Conservation (phyloP, 2,113 vertebrate genomes). For the Thinocorus orbignyianus region DNA sequence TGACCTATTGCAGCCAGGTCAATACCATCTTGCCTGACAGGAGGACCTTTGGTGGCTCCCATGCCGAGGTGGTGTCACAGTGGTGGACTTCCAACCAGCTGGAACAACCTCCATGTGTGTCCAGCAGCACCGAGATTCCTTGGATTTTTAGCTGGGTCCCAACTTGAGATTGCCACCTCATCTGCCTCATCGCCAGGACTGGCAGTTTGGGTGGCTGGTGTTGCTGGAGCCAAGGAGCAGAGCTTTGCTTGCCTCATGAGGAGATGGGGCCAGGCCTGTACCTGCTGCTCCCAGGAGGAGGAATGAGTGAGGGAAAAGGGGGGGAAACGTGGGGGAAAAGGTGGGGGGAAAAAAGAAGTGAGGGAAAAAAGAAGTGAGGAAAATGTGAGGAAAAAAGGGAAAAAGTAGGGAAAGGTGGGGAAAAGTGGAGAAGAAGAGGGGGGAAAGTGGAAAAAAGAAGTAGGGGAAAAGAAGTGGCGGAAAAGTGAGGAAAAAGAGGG, state of each 20-base stretch:
- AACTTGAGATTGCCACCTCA: neutral
- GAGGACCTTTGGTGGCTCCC: fast-evolving
- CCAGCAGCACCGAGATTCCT: fast-evolving
- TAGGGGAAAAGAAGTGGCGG: too few species aligned
- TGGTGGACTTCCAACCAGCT: fast-evolving
- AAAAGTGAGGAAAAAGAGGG: too few species aligned
- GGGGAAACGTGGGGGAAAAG: too few species aligned
- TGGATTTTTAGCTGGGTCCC: neutral
- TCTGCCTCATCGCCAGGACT: fast-evolving
- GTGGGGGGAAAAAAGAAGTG: too few species aligned
- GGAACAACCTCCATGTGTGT: fast-evolving
- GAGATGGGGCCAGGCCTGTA: neutral
- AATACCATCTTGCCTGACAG: fast-evolving
- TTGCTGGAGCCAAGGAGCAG: fast-evolving
- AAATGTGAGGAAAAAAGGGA: too few species aligned
- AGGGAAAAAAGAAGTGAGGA: too few species aligned
- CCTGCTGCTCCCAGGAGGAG: neutral
- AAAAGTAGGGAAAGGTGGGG: too few species aligned
- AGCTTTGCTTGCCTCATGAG: fast-evolving
- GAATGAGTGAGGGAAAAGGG: too few species aligned
- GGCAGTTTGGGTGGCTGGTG: fast-evolving
- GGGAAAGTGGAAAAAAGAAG: neutral
- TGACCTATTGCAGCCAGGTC: fast-evolving
- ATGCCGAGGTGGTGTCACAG: fast-evolving
- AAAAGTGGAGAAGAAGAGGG: too few species aligned